These are phyloP conservation scores for Nanorana parkeri DNA, from an alignment of 2,113 vertebrate genomes.

Conservation along the genomic window DNA sequence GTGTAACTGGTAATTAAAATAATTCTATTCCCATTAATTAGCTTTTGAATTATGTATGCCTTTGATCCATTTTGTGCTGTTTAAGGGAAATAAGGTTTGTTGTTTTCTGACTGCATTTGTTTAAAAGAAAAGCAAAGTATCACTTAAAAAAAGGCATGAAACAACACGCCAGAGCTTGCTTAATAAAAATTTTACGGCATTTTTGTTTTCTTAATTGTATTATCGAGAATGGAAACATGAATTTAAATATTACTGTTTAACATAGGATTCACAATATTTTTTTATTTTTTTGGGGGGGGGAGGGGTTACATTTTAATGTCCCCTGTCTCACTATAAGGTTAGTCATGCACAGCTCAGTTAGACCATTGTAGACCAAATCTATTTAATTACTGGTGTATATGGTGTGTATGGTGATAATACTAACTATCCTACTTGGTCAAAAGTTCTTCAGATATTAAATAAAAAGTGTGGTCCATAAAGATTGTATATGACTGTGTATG, in stretches of 20 bases:
- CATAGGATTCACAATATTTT: background rate
- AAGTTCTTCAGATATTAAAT: too few species aligned
- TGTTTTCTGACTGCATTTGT: slow-evolving; percentile 26
- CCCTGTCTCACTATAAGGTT: too few species aligned
- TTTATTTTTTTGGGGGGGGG: too few species aligned
- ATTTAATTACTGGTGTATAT: too few species aligned
- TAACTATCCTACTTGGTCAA: too few species aligned
- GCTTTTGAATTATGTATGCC: slow-evolving; percentile 67
- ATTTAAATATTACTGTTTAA: background rate
- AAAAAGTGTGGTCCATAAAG: too few species aligned
- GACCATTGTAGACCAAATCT: too few species aligned
- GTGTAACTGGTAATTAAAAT: slow-evolving; percentile 59
- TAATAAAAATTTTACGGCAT: background rate
- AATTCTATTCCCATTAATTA: slow-evolving; percentile 60
- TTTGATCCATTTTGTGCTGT: slow-evolving; percentile 51
- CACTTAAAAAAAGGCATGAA: background rate
- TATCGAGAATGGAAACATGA: background rate
- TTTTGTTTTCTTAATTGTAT: slow-evolving; percentile 9
- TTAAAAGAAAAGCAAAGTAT: slow-evolving; percentile 45
- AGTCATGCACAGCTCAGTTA: too few species aligned
- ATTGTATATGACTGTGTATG: too few species aligned
- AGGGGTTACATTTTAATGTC: too few species aligned
- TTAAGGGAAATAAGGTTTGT: slow-evolving; percentile 62
- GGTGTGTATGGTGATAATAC: too few species aligned
- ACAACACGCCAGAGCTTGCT: background rate